phyloP scores from a whole-genome alignment of 2,113 vertebrate species.

The Apodemus sylvaticus region DNA sequence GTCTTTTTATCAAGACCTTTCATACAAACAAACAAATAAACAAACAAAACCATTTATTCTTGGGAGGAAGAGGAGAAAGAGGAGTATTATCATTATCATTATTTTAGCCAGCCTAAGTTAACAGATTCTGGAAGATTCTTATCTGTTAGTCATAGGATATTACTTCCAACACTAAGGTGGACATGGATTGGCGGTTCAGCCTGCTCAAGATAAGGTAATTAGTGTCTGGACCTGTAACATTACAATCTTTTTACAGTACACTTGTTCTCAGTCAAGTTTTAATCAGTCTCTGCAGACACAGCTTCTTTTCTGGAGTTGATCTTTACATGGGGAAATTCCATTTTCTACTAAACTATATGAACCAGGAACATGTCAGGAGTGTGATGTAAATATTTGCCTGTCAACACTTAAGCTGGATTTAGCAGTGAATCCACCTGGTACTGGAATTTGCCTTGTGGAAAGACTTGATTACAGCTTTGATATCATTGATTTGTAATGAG shows the following conservation, averaged over 20 bases:
- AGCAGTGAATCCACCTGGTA: not conserved
- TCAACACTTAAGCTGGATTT: not conserved
- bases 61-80: not conserved
- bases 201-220: not conserved
- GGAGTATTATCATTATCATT: not conserved
- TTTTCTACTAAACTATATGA: not conserved
- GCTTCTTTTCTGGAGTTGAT: not conserved
- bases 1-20: not conserved
- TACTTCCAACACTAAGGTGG: not conserved
- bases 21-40: not conserved
- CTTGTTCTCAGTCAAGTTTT: not conserved
- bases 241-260: not conserved
- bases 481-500: not conserved
- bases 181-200: not conserved
- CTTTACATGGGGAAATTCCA: not conserved
- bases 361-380: not conserved
- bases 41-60: not conserved
- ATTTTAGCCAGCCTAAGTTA: not conserved
- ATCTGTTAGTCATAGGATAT: not conserved
- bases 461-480: not conserved
- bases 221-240: not conserved
- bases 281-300: not conserved
- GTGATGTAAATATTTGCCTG: not conserved
- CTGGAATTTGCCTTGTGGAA: not conserved
- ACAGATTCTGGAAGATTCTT: not conserved